Percentiles rank a stretch among this genome's conserved stretches.
Evolutionary conservation across 2,888 invertebrate species (phyloP).

Genomic region (Aleiodes leptofemur): DNA sequence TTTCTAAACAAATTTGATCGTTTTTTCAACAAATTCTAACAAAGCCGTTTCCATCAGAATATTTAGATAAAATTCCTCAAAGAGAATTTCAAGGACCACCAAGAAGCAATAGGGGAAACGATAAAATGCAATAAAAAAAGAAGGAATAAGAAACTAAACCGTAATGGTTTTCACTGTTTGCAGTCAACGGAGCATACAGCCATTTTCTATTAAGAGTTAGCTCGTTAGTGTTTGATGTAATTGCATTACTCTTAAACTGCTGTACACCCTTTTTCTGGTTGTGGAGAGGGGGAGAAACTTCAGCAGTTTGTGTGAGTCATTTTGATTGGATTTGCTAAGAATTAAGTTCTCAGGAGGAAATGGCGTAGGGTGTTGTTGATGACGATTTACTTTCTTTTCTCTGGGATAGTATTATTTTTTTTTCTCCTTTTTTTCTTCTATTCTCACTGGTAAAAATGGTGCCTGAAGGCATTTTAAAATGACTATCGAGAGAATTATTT

Average conservation of each 20-base stretch:
- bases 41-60: too few relatives aligned
- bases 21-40: too few relatives aligned
- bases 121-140: conserved; percentile 23
- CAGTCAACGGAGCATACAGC: conserved; percentile 74
- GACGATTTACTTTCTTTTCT: conserved; percentile 18
- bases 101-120: background rate
- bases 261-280: conserved; percentile 28
- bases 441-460: background rate
- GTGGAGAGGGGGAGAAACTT: conserved; percentile 10
- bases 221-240: conserved; percentile 74
- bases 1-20: too few relatives aligned
- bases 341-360: conserved; percentile 66
- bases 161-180: conserved; percentile 72
- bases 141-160: conserved; percentile 52
- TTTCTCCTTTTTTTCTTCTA: background rate
- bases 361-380: conserved; percentile 58
- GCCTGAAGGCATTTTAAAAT: conserved; percentile 24
- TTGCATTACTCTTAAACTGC: conserved; percentile 69
- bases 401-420: background rate
- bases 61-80: too few relatives aligned
- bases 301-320: conserved; percentile 69
- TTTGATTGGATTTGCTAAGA: conserved; percentile 70
- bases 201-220: conserved; percentile 75
- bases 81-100: too few relatives aligned
- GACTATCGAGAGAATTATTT: conserved; percentile 17